Evolutionary conservation across 1,140 invertebrate species (phyloP).

Genomic region (Steinernema feltiae): DNA sequence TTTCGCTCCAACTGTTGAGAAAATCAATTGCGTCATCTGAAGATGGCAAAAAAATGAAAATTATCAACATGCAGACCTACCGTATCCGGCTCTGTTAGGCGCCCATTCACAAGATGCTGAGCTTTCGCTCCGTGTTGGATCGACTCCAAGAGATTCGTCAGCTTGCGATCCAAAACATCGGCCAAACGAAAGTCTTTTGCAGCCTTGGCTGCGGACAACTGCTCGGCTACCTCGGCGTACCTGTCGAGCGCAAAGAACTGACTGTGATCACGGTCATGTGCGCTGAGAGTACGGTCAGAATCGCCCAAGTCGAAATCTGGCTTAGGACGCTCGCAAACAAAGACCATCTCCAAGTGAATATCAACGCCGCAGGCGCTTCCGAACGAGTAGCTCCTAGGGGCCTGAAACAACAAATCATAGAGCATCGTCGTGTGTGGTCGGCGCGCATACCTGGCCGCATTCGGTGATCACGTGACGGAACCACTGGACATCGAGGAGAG

Average conservation of each 20-base stretch:
- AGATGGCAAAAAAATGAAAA: neutral
- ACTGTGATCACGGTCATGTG: neutral
- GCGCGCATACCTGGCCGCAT: neutral
- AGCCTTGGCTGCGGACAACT: neutral
- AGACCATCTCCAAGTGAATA: neutral
- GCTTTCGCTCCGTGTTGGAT: neutral
- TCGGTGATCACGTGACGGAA: neutral
- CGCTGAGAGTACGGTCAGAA: neutral
- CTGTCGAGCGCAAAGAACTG: neutral
- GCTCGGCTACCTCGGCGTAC: neutral
- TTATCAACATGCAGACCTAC: neutral
- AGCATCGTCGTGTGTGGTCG: neutral
- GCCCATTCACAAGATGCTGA: neutral
- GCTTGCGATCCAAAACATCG: neutral
- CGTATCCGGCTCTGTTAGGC: neutral
- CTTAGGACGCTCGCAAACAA: neutral
- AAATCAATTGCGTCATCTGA: neutral
- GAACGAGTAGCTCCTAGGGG: neutral
- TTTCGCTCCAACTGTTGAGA: neutral
- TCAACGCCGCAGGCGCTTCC: neutral
- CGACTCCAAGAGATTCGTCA: neutral
- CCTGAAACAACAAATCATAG: neutral
- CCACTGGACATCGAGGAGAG: neutral
- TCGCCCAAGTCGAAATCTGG: neutral
- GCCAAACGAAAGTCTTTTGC: neutral